These are phyloP conservation scores for Crenuchus spilurus DNA, from an alignment of 2,797 vertebrate genomes.

Conservation along the genomic window DNA sequence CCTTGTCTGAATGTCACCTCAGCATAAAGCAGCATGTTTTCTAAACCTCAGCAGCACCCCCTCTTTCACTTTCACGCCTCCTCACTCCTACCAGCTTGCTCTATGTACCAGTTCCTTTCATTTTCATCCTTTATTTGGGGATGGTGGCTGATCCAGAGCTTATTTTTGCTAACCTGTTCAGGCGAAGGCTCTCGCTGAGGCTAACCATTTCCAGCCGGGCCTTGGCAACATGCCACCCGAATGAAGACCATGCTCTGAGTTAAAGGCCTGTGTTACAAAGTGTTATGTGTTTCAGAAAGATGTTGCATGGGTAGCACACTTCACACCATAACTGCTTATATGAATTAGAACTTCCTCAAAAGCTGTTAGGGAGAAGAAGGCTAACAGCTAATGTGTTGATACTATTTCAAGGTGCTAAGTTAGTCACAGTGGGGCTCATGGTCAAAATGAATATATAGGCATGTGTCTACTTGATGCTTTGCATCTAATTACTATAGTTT, in stretches of 20 bases:
- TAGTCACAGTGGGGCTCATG: background rate
- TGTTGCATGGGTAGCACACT: slow-evolving; percentile 67
- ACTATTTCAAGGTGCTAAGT: background rate
- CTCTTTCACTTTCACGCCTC: slow-evolving; percentile 38
- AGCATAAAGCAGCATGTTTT: slow-evolving; percentile 63
- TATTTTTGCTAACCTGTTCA: slow-evolving; percentile 73
- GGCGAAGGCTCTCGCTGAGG: slow-evolving; percentile 69
- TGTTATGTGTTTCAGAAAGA: slow-evolving; percentile 75
- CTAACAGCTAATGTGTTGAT: background rate
- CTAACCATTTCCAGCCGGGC: slow-evolving; percentile 78
- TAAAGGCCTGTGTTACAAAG: slow-evolving; percentile 51
- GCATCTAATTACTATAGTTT: background rate
- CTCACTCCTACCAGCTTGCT: slow-evolving; percentile 64
- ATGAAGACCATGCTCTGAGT: slow-evolving; percentile 74
- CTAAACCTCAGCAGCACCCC: slow-evolving; percentile 60
- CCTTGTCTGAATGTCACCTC: slow-evolving; percentile 60
- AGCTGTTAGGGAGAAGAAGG: slow-evolving; percentile 22
- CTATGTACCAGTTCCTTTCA: slow-evolving; percentile 72
- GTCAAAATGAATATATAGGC: background rate
- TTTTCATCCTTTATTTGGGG: slow-evolving; percentile 70
- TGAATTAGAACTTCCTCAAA: slow-evolving; percentile 39
- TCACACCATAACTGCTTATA: slow-evolving; percentile 69
- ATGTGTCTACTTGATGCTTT: slow-evolving; percentile 9
- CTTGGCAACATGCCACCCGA: slow-evolving; percentile 76
- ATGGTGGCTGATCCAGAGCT: slow-evolving; percentile 67